A percentile compares a stretch with the other conserved stretches of the same genome.
Evolutionary conservation across 2,113 vertebrate genomes (phyloP).

Genomic region (Neodon shergylaensis): DNA sequence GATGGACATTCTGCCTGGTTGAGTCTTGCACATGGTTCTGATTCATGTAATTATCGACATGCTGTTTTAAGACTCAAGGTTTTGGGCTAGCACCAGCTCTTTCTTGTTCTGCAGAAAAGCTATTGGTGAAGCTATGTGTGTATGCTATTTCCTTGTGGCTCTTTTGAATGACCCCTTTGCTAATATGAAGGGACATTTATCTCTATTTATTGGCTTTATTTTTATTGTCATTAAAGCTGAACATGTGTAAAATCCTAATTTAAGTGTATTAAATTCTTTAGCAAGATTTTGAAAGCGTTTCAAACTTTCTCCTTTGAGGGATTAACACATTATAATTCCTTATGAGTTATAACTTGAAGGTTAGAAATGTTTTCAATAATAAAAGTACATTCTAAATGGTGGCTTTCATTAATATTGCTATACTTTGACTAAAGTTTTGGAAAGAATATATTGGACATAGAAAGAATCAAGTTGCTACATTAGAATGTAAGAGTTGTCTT

Average conservation of each 20-base stretch:
- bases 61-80: not conserved
- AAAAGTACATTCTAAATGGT: not conserved
- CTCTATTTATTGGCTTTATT: not conserved
- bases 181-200: not conserved
- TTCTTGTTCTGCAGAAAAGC: not conserved
- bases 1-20: not conserved
- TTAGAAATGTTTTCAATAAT: not conserved
- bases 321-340: constrained; percentile 49
- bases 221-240: constrained; percentile 30
- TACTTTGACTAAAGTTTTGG: not conserved
- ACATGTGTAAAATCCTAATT: constrained; percentile 9
- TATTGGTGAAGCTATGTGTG: not conserved
- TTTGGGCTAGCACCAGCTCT: not conserved
- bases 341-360: not conserved
- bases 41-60: not conserved
- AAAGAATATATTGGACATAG: not conserved
- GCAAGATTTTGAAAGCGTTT: constrained; percentile 32
- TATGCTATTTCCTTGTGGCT: not conserved
- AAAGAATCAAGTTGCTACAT: not conserved
- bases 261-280: not conserved
- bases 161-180: not conserved
- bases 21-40: not conserved
- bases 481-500: not conserved
- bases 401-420: not conserved
- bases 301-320: not conserved